These are phyloP conservation scores for Pseudomyrmex cubaensis DNA, from an alignment of 1,140 invertebrate genomes.

Conservation along the genomic window DNA sequence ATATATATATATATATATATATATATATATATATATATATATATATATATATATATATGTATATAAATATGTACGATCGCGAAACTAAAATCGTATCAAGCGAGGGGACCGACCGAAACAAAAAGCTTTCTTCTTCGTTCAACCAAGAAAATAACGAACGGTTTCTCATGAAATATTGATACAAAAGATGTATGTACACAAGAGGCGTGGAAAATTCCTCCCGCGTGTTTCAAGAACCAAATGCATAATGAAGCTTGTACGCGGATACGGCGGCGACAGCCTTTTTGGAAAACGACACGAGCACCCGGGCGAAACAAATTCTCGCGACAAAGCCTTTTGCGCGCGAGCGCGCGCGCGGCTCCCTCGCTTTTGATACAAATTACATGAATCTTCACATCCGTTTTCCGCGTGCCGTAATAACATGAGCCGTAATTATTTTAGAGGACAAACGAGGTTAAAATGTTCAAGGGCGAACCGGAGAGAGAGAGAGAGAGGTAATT, in stretches of 20 bases:
- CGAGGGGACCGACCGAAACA: not conserved
- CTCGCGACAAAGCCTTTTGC: constrained; percentile 25
- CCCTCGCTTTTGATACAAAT: constrained; percentile 30
- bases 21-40: no score
- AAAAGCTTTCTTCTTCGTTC: not conserved
- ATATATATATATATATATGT: no score
- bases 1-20: no score
- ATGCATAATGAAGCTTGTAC: constrained; percentile 59
- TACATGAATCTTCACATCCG: constrained; percentile 25
- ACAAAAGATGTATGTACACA: not conserved
- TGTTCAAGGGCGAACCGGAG: not conserved
- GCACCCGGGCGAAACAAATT: constrained; percentile 45
- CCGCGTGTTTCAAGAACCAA: constrained; percentile 53
- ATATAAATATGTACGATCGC: not conserved
- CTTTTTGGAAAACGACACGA: constrained; percentile 43
- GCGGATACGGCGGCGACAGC: constrained; percentile 36
- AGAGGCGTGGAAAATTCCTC: not conserved
- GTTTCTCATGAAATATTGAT: constrained; percentile 48
- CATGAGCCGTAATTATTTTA: constrained; percentile 41
- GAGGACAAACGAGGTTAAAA: constrained; percentile 28
- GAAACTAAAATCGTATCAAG: constrained; percentile 25
- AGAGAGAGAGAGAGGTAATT: constrained; percentile 14
- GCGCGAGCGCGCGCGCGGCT: not conserved
- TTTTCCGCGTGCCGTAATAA: constrained; percentile 14
- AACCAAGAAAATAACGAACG: constrained; percentile 33